Conservation (phyloP, 1,140 invertebrate species). For the Trachelipus rathkii region DNA sequence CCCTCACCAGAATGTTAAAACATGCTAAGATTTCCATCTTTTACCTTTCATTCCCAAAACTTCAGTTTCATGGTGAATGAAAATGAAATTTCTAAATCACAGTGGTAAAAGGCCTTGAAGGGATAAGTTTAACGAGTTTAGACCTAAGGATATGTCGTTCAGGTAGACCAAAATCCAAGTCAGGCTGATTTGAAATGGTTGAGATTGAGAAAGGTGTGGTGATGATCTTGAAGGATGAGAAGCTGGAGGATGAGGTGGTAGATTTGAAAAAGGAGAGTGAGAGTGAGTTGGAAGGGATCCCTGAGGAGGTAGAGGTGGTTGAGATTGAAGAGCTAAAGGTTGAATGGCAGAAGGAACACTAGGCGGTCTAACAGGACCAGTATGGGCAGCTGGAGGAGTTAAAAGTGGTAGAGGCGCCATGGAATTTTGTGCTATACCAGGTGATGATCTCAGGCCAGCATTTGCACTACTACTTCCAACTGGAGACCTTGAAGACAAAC, state of each 20-base stretch:
- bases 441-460: slow-evolving; percentile 20
- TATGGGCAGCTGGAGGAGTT: slow-evolving; percentile 41
- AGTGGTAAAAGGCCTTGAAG: too few species aligned
- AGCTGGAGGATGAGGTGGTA: slow-evolving; percentile 1
- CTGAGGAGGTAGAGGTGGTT: background rate
- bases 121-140: too few species aligned
- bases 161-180: too few species aligned
- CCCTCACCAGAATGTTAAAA: too few species aligned
- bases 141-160: too few species aligned
- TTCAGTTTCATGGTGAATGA: too few species aligned
- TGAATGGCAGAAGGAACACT: slow-evolving; percentile 22
- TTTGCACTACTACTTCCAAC: background rate
- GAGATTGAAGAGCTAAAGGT: background rate
- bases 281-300: background rate
- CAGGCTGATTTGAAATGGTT: slow-evolving; percentile 28
- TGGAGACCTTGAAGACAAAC: slow-evolving; percentile 21
- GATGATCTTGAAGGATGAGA: background rate
- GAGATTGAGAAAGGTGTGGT: background rate
- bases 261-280: background rate
- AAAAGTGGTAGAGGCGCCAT: slow-evolving; percentile 27
- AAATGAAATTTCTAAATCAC: too few species aligned
- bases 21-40: too few species aligned
- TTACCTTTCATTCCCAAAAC: too few species aligned
- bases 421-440: slow-evolving; percentile 22
- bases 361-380: slow-evolving; percentile 29